Conservation (phyloP, 2,888 invertebrate species). For the Noctuana brunneofusca region DNA sequence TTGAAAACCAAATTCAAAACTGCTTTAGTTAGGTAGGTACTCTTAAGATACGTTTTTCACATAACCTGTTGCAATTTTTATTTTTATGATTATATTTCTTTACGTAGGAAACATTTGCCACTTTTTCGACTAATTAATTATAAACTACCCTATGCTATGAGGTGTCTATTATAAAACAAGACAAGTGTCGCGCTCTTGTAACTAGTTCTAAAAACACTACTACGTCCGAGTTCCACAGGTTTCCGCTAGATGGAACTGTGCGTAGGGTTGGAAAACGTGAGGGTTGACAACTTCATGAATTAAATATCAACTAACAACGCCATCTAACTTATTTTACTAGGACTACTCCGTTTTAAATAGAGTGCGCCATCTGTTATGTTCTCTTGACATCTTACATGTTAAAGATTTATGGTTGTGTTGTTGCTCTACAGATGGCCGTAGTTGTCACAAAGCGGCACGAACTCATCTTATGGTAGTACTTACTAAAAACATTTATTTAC, state of each 20-base stretch:
- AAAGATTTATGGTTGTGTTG: constrained; percentile 1
- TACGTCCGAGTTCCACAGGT: not conserved
- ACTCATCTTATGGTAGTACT: too few species aligned
- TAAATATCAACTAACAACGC: constrained; percentile 5
- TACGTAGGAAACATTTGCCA: not conserved
- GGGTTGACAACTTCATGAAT: not conserved
- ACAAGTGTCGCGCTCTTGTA: not conserved
- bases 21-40: too few species aligned
- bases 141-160: not conserved
- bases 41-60: too few species aligned
- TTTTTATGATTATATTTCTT: not conserved
- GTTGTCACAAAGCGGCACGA: not conserved
- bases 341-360: not conserved
- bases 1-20: too few species aligned
- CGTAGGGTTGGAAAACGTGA: not conserved
- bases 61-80: too few species aligned
- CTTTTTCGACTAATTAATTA: not conserved
- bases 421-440: constrained; percentile 1
- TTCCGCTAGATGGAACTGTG: not conserved
- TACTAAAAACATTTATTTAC: too few species aligned
- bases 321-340: constrained; percentile 5
- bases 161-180: too few species aligned
- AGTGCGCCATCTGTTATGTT: constrained; percentile 4
- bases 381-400: not conserved
- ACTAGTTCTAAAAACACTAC: not conserved